Evolutionary conservation across 2,888 invertebrate genomes (phyloP), one percentile per base, ranked within the genome.

Genomic region (Myopa tessellatipennis): DNA sequence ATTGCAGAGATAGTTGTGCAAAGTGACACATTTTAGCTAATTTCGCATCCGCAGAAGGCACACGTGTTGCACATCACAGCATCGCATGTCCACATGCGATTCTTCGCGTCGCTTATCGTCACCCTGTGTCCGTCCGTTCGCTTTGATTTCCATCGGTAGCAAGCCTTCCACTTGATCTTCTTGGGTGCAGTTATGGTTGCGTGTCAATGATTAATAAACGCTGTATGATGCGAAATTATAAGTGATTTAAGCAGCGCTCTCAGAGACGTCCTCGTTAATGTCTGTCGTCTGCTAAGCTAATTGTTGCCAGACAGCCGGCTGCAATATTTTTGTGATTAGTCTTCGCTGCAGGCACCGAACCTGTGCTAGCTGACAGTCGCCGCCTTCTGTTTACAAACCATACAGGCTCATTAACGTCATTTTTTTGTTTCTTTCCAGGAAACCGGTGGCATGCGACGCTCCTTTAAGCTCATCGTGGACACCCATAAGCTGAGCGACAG

Each of bases 391-490:
- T 26, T 26, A 26, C 26, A 14, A 26, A 63, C 34, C 34, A 36
- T 14, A 34, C 63, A 63, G 34, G 34, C 36, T 55, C 4, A 14
- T 18, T 36, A 70, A 26, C 36, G 14, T 8, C 3, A 18, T 72
- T 58, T 18, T 60, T 18, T 14, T 72, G 1, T 45, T 10, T 45
- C 10, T 45, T 45, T 45, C 45, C 76, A 86, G 85, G 85, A 85
- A 81, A 85, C 85, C 69, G 85, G 85, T 77, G 85, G 84, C 69
- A 86, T 86, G 86, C 84, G 85, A 14, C 82, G 86, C 79, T 86
- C 86, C 34, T 85, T 82, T 78, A 85, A 86, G 79, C 80, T 86
- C 36, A 85, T 85, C 79, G 85, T 86, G 16, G 86, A 85, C 79
- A 86, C 85, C 5, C 83, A 84, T 74, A 85, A 85, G 79, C 77